phyloP scores from a whole-genome alignment of 1,140 invertebrate species.

The Helicoverpa zea region DNA sequence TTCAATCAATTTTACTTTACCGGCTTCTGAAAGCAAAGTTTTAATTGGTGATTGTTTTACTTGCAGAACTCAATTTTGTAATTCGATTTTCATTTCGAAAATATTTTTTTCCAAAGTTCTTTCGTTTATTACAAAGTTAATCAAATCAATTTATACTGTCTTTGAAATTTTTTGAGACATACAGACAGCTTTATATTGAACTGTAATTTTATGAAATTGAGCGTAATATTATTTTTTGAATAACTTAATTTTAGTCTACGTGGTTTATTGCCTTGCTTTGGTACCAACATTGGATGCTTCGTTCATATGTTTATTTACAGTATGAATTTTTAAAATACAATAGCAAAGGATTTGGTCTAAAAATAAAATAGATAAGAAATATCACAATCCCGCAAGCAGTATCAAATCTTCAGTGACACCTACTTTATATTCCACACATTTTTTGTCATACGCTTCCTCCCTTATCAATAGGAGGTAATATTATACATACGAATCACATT shows the following conservation, averaged over 20 bases:
- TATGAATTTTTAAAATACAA: too few relatives aligned
- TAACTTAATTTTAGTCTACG: too few relatives aligned
- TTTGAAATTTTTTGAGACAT: neutral
- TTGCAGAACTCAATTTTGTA: slow-evolving; percentile 9
- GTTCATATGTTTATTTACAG: too few relatives aligned
- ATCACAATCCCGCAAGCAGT: too few relatives aligned
- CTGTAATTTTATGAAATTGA: neutral
- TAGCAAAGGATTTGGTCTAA: too few relatives aligned
- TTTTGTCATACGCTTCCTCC: slow-evolving; percentile 16
- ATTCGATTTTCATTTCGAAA: slow-evolving; percentile 23
- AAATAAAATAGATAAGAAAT: too few relatives aligned
- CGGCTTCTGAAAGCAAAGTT: slow-evolving; percentile 2
- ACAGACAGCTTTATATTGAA: neutral
- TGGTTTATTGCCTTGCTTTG: too few relatives aligned
- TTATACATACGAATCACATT: slow-evolving; percentile 11
- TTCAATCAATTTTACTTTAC: slow-evolving; percentile 8
- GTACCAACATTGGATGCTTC: too few relatives aligned
- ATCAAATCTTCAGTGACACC: slow-evolving; percentile 12
- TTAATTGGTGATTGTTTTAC: slow-evolving; percentile 36
- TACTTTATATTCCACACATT: slow-evolving; percentile 30
- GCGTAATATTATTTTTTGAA: neutral
- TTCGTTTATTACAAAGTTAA: slow-evolving; percentile 8
- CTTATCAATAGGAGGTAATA: slow-evolving; percentile 15
- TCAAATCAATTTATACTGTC: neutral
- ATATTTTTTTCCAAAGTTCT: slow-evolving; percentile 21